phyloP scores from a whole-genome alignment of 2,113 vertebrate genomes.

The Dermatemys mawii region DNA sequence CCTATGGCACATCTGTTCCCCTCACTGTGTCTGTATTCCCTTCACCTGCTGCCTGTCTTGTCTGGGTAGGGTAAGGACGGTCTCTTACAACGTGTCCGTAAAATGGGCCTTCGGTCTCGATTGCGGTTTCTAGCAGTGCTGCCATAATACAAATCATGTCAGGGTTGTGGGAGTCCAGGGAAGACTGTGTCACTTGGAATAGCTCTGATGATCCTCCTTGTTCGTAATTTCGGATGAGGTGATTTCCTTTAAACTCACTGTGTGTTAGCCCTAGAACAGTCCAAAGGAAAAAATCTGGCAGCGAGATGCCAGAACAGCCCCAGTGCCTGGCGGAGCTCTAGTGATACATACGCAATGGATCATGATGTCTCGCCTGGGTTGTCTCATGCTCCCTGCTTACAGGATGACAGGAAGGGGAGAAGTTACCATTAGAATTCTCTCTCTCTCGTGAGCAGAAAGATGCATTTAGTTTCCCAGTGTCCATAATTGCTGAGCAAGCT shows the following conservation, averaged over 20 bases:
- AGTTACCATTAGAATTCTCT: conserved; percentile 52
- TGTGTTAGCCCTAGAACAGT: fast-evolving
- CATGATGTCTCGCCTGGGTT: conserved; percentile 50
- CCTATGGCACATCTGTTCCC: background rate
- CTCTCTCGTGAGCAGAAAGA: background rate
- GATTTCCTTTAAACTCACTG: background rate
- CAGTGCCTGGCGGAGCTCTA: conserved; percentile 28
- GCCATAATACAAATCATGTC: background rate
- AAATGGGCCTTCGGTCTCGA: background rate
- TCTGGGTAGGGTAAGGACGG: background rate
- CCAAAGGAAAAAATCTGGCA: conserved; percentile 47
- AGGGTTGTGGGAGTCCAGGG: fast-evolving
- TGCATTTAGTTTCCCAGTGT: background rate
- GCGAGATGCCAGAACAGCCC: background rate
- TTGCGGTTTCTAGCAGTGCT: background rate
- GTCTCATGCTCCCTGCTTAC: conserved; percentile 12
- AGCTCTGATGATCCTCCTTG: background rate
- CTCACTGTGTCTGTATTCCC: background rate
- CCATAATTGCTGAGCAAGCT: background rate
- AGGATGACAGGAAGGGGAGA: conserved; percentile 33
- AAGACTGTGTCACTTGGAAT: fast-evolving
- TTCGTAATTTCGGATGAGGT: background rate
- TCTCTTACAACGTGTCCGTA: background rate
- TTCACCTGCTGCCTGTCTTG: background rate
- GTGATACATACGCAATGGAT: conserved; percentile 42